Conservation (phyloP, 64 coral and sea anemone genomes). For the Montipora sp. region DNA sequence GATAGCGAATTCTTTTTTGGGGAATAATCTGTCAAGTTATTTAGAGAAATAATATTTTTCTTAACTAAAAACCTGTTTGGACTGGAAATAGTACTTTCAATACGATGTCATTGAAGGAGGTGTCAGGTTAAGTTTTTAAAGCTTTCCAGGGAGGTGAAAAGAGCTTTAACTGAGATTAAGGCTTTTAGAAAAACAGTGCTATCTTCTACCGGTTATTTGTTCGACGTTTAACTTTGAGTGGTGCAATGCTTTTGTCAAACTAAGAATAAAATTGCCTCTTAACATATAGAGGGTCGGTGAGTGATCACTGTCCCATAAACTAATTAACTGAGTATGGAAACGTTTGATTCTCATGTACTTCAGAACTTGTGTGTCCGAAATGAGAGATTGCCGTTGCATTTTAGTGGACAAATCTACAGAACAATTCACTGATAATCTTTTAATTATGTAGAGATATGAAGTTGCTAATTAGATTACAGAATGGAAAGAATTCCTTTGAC, state of each 20-base stretch:
- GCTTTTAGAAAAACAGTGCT: background rate
- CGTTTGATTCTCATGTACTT: background rate
- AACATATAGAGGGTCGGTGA: slow-evolving; percentile 7
- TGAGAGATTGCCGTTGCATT: background rate
- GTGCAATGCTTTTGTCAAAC: background rate
- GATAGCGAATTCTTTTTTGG: background rate
- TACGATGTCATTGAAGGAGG: background rate
- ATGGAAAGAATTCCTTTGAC: slow-evolving; percentile 23
- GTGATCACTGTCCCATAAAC: background rate
- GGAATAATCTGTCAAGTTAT: background rate
- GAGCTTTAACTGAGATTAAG: background rate
- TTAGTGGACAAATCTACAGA: slow-evolving; percentile 8
- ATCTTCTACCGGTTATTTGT: background rate
- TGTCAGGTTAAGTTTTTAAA: slow-evolving; percentile 19
- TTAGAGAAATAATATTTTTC: slow-evolving; percentile 32
- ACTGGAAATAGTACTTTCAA: background rate
- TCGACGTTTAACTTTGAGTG: background rate
- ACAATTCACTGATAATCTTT: slow-evolving; percentile 52
- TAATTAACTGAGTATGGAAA: background rate
- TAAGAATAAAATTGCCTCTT: background rate
- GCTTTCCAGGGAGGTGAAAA: background rate
- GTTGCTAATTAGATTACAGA: slow-evolving; percentile 34
- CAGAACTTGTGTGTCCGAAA: slow-evolving; percentile 5
- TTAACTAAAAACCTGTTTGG: slow-evolving; percentile 39
- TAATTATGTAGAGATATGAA: slow-evolving; percentile 43